Evolutionary conservation across 2,888 invertebrate species (phyloP), one percentile per base, ranked within the genome.

Genomic region (Microdon myrmicae): DNA sequence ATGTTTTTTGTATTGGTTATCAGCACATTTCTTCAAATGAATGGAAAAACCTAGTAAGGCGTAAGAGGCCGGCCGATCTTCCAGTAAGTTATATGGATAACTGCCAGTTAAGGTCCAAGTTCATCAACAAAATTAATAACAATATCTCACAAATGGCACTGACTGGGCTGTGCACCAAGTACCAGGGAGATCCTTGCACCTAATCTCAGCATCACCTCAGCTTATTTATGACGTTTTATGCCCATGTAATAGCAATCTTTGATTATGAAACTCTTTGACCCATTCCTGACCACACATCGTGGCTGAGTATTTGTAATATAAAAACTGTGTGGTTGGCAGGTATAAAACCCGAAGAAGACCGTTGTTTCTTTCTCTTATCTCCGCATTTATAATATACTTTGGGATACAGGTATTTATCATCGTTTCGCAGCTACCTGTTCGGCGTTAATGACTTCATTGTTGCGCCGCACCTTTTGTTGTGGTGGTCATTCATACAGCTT

Each of bases 181-280:
- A 32, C 39, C 19, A 13, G 14, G 16, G 41, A 35, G 38, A 41
- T 55, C 41, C 39, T 43, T 37, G 35, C 20, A 19, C 48, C 45
- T 56, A 58, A 56, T 64, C 64, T 45, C 19, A 37, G 26, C 22
- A 64, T 51, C 64, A 31, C 38, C 47, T 29, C 47, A 58, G 45
- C 51, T 64, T 64, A 58, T 64, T 64, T 64, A 64, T 64, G 64
- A 58, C 35, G 58, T 58, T 53, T 58, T 64, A 51, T 64, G 47
- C 32, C 23, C 55, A 41, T 29, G 47, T 53, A 64, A 64, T 64
- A 39, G 37, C 47, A 51, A 64, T 64, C 51, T 31, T 41, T 47
- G 51, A 58, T 64, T 64, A 58, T 41, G 51, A 45, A 58, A 53
- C 53, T 64, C 29, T 19, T 58, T 12, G 48, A 43, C 23, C 14